phyloP scores from a whole-genome alignment of 2,113 vertebrate genomes.

The Sisor rabdophorus region DNA sequence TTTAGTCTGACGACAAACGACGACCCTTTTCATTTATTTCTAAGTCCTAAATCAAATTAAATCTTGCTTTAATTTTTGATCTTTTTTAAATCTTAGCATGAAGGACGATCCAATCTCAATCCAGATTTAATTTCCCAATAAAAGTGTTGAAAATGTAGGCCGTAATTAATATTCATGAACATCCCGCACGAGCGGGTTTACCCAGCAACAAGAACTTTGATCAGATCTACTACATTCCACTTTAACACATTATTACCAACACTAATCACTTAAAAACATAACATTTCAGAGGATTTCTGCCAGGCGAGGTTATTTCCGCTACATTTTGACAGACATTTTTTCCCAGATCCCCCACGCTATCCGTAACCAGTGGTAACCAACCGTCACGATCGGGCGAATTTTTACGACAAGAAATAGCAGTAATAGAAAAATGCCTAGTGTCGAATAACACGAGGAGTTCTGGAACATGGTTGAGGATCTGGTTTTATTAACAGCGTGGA shows the following conservation, averaged over 20 bases:
- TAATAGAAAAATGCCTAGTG: neutral
- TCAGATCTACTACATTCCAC: neutral
- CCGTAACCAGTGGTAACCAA: neutral
- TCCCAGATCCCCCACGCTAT: neutral
- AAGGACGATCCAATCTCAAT: neutral
- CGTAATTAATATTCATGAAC: slow-evolving; percentile 25
- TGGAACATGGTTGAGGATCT: neutral
- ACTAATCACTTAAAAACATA: neutral
- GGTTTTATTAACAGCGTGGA: too few relatives aligned
- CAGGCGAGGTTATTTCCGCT: neutral
- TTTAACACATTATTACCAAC: neutral
- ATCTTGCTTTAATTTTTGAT: neutral
- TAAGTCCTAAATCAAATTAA: neutral
- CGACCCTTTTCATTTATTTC: neutral
- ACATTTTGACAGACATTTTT: neutral
- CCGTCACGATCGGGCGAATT: neutral
- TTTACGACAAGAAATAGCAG: neutral
- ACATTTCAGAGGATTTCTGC: neutral
- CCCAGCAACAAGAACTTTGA: neutral
- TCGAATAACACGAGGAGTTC: neutral
- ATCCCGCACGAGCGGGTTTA: neutral
- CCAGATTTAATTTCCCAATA: neutral
- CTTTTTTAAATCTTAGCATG: neutral
- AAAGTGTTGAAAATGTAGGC: slow-evolving; percentile 25
- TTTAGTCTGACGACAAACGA: neutral